Base-by-base conservation (phyloP, 1,140 invertebrate genomes). In the Lamellibrachia luymesi region DNA sequence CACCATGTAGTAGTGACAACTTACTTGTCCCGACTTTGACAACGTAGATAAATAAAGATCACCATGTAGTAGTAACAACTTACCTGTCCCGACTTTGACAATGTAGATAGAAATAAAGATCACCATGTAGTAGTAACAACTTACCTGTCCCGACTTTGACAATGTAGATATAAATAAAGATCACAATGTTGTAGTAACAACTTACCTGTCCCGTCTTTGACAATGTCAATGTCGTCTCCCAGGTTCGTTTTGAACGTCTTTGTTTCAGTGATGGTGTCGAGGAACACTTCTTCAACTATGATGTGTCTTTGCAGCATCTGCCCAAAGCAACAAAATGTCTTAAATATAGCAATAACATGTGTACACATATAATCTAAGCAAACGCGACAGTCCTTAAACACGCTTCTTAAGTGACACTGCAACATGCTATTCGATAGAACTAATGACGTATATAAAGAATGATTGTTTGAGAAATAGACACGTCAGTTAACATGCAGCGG, bases 291-390 rank as follows among this genome's bases (percentile, higher is more conserved):
- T 27, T 92, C 91, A 2, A 13, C 50, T 6, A 51, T 92, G 2
- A 92, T 51, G 8, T 92, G 91, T 27, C 51, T 92, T 25, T 92
- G 17, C 49, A 92, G 51, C 91, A 92, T n/a, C 91, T 92, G 50
- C 5, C 4, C 0, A 51, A 17, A 27, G 27, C 64, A 92, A 50
- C 5, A 17, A 80, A 4, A 17, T 80, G 64, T 80, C 2, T 17
- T 2, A 80, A 80, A 17, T 80, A 80, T 22, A 80, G 64, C 64
- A 80, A 80, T 22, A 22, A 80, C 17, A 38, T 38, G 38, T 38
- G 38, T 38, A 38, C 38, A 38, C 38, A 38, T 38, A 38, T 38
- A 38, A 38, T 38, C 38, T 38, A 38, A 38, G 38, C 38, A 38
- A 38, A 38, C 1, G 17, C 13, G 64, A 80, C 25, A 80, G 13